These are phyloP conservation scores for Eurytoma adleriae DNA, from an alignment of 2,888 invertebrate genomes.

Conservation along the genomic window DNA sequence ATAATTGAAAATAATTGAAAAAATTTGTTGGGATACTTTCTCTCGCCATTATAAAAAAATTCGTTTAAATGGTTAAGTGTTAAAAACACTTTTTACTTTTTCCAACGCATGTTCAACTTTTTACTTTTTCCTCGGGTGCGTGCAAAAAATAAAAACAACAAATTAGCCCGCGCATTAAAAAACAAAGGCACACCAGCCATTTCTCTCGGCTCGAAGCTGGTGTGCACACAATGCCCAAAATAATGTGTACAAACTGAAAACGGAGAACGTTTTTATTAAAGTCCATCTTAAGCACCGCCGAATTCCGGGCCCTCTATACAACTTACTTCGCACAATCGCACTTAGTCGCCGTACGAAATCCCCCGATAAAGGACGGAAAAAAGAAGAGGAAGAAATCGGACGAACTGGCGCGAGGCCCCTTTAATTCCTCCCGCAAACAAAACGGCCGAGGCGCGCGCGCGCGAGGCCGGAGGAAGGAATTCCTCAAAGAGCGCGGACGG, in stretches of 20 bases:
- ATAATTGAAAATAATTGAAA: no score
- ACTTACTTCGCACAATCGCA: not conserved
- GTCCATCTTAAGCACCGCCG: not conserved
- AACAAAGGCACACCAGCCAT: no score
- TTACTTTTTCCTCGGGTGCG: no score
- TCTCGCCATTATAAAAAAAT: no score
- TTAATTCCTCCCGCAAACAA: constrained; percentile 22
- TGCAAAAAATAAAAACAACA: no score
- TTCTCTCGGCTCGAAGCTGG: no score
- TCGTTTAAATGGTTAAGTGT: no score
- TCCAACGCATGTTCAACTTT: no score
- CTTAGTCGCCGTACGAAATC: not conserved
- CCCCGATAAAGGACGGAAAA: not conserved
- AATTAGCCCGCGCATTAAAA: no score
- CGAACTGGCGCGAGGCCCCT: not conserved
- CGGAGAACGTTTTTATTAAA: not conserved
- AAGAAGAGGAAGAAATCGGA: not conserved
- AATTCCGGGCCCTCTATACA: not conserved
- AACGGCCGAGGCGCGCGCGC: constrained; percentile 21
- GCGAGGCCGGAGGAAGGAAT: constrained; percentile 32
- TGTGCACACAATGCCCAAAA: not conserved
- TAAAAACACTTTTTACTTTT: no score
- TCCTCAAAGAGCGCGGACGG: constrained; percentile 45
- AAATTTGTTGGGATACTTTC: no score
- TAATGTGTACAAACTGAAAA: not conserved